A percentile compares a stretch with the other conserved stretches of the same genome.
These are phyloP conservation scores for Zaprionus bogoriensis DNA, from an alignment of 2,888 invertebrate genomes.

Conservation along the genomic window DNA sequence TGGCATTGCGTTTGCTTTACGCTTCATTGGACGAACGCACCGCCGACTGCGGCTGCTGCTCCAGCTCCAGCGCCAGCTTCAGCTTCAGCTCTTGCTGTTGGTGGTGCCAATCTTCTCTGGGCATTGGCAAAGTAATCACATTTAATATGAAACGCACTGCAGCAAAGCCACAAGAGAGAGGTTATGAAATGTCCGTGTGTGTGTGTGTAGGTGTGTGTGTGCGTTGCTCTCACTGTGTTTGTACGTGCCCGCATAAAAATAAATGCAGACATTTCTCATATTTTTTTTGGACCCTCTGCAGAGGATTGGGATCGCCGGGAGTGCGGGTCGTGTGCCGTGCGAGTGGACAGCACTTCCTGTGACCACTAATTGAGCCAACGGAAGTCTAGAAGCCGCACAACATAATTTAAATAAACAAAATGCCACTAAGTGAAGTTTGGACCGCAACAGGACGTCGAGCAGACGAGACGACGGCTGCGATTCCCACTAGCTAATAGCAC, in stretches of 20 bases:
- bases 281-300: constrained; percentile 9
- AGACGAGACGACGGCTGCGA: constrained; percentile 26
- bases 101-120: constrained; percentile 63
- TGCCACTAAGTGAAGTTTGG: constrained; percentile 73
- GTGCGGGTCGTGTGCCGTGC: background rate
- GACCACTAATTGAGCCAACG: constrained; percentile 77
- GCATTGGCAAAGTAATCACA: constrained; percentile 76
- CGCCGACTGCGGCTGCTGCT: background rate
- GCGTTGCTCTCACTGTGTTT: background rate
- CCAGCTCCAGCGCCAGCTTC: no score
- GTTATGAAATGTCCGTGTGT: constrained; percentile 34
- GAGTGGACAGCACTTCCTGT: constrained; percentile 44
- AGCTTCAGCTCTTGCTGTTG: background rate
- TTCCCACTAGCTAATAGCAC: constrained; percentile 9
- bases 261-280: constrained; percentile 55
- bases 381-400: constrained; percentile 74
- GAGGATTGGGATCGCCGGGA: background rate
- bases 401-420: constrained; percentile 77
- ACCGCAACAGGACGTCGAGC: constrained; percentile 68
- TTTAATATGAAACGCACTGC: constrained; percentile 79
- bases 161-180: constrained; percentile 62
- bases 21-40: constrained; percentile 61
- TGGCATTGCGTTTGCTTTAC: constrained; percentile 69
- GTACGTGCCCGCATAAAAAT: constrained; percentile 56
- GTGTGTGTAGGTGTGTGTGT: background rate